Evolutionary conservation across 2,797 vertebrate genomes (phyloP), one percentile per base, ranked within the genome.

Genomic region (Gymnoscopelus braueri): DNA sequence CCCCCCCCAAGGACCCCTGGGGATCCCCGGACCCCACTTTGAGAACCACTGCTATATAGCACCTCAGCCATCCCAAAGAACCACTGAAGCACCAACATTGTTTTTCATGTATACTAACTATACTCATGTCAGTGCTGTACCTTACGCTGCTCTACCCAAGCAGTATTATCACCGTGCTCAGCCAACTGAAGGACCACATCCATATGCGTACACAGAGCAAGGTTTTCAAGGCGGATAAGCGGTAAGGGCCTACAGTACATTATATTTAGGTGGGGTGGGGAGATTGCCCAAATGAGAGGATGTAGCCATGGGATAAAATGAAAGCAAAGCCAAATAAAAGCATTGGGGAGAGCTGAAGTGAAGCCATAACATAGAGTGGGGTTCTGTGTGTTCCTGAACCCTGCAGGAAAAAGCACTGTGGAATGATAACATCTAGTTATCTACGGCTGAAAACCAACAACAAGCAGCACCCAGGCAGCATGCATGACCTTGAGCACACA

Each of bases 381-480:
- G 49, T 14, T 58, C 53, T 67, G 24, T 61, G 65, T 63, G 85
- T 70, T 51, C 61, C 62, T 13, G 64, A 66, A 61, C 50, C 72
- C 48, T 61, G 72, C 58, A 69, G 67, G 67, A 67, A 48, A 44
- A 71, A 63, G 50, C 67, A 55, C 0, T 15, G 58, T 67, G 15
- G 23, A 59, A 63, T 23, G 51, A 78, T 19, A 72, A 69, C 71
- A 59, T 70, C 71, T n/a, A 1, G 29, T 72, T 49, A 69, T 65
- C 59, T 4, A 1, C 26, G 32, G 77, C 65, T 66, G 48, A 47
- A 52, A 70, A 76, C 59, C 23, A 44, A 50, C 12, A 56, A 75
- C 61, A 72, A 66, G 1, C 60, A 29, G 77, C 79, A 74, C 53
- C 55, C 58, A 71, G 67, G 62, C 13, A 73, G 77, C 15, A 4